These are phyloP conservation scores for Cantharis nigra DNA, from an alignment of 2,888 invertebrate genomes.

Conservation along the genomic window DNA sequence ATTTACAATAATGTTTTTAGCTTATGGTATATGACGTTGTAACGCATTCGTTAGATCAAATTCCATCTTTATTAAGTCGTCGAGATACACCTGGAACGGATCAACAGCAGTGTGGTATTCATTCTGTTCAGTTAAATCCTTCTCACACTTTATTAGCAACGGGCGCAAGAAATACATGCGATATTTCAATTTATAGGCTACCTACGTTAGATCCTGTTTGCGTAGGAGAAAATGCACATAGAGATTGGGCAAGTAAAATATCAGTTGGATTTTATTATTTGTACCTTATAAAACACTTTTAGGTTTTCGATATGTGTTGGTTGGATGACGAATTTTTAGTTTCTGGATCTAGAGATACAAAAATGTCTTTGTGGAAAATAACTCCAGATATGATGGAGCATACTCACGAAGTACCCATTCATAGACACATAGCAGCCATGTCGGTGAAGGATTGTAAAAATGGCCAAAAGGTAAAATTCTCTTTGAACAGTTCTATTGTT, in stretches of 20 bases:
- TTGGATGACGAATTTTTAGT: constrained; percentile 94
- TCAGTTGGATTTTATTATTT: not conserved
- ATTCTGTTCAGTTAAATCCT: constrained; percentile 93
- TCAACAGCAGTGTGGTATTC: constrained; percentile 85
- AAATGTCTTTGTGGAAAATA: constrained; percentile 88
- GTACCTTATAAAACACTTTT: constrained; percentile 3
- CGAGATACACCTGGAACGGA: constrained; percentile 61
- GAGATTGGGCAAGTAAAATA: constrained; percentile 74
- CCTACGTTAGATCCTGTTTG: constrained; percentile 95
- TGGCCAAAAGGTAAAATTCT: constrained; percentile 60
- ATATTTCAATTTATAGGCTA: constrained; percentile 86
- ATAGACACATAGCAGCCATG: constrained; percentile 67
- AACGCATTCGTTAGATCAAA: constrained; percentile 83
- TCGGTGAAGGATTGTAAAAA: constrained; percentile 79
- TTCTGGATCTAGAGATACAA: constrained; percentile 90
- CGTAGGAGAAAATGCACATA: constrained; percentile 88
- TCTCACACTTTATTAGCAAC: constrained; percentile 89
- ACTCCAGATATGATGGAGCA: constrained; percentile 55
- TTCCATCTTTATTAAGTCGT: constrained; percentile 80
- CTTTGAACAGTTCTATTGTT: not conserved
- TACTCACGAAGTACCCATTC: constrained; percentile 59
- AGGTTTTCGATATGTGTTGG: constrained; percentile 90
- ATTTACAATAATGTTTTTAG: constrained; percentile 53
- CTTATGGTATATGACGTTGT: constrained; percentile 91
- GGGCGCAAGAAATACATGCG: constrained; percentile 89